Conservation (phyloP, 2,797 vertebrate genomes). For the Botia kubotai region DNA sequence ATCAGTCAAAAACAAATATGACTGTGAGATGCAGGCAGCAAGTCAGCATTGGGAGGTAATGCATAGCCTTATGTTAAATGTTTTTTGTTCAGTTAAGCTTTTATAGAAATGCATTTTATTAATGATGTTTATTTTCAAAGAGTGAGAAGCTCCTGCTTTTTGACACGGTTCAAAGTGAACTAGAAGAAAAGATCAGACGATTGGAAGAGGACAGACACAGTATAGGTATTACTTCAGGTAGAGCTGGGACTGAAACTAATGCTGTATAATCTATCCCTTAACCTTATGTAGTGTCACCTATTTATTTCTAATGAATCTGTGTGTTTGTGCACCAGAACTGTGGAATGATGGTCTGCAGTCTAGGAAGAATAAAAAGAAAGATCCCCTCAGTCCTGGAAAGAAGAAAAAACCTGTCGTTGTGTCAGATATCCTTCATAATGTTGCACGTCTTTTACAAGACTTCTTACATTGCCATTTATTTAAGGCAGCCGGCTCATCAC, state of each 20-base stretch:
- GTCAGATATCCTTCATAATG: conserved; percentile 91
- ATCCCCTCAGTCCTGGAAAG: conserved; percentile 95
- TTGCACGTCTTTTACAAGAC: neutral
- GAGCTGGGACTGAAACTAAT: neutral
- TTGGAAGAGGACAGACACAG: conserved; percentile 96
- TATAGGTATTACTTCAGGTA: conserved; percentile 73
- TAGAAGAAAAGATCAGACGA: conserved; percentile 97
- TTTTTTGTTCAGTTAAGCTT: neutral
- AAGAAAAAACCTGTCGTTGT: conserved; percentile 96
- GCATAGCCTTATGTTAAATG: neutral
- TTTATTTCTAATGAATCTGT: neutral
- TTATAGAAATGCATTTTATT: neutral
- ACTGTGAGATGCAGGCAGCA: conserved; percentile 98
- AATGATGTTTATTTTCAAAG: conserved; percentile 70
- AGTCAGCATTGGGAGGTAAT: conserved; percentile 97
- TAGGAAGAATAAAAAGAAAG: conserved; percentile 90
- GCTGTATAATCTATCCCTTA: neutral
- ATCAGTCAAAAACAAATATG: conserved; percentile 97
- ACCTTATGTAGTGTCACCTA: neutral
- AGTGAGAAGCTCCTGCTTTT: conserved; percentile 97
- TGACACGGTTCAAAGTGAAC: conserved; percentile 95
- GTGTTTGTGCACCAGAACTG: conserved; percentile 79
- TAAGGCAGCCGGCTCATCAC: neutral
- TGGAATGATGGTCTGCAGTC: conserved; percentile 97
- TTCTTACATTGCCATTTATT: neutral